Percentiles rank a stretch among this genome's conserved stretches.
These are phyloP conservation scores for Pseudococcus viburni DNA, from an alignment of 2,888 invertebrate genomes.

Conservation along the genomic window DNA sequence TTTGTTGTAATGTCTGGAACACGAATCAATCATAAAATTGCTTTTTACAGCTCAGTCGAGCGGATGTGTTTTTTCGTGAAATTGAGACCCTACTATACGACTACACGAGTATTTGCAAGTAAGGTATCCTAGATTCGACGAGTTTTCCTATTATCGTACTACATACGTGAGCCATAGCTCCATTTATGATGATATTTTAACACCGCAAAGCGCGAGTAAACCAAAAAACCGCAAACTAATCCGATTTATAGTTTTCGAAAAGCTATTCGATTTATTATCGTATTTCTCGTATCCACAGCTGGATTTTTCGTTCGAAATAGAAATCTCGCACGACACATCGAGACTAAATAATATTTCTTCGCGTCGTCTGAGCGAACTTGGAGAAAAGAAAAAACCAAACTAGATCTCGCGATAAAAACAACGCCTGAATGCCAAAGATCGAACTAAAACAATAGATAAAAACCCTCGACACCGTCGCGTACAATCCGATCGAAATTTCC, in stretches of 20 bases:
- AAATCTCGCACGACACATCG: constrained; percentile 24
- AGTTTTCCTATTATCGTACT: constrained; percentile 2
- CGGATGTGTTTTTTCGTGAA: too few species aligned
- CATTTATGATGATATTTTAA: background rate
- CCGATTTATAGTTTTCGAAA: background rate
- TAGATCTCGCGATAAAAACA: constrained; percentile 29
- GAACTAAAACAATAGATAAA: constrained; percentile 41
- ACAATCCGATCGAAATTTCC: constrained; percentile 15
- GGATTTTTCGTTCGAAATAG: background rate
- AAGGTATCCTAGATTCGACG: background rate
- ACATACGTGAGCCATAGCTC: background rate
- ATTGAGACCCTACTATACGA: too few species aligned
- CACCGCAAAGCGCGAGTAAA: background rate
- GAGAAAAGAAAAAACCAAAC: background rate
- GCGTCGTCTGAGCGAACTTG: background rate
- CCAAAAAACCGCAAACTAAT: background rate
- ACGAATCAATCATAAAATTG: too few species aligned
- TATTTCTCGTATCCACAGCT: background rate
- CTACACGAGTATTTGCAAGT: too few species aligned
- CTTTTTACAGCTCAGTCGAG: too few species aligned
- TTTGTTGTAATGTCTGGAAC: too few species aligned
- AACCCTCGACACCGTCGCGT: background rate
- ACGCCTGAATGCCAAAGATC: constrained; percentile 47
- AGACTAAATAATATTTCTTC: constrained; percentile 38
- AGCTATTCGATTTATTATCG: constrained; percentile 25